Base-by-base conservation (phyloP, 2,797 vertebrate genomes). In the Catamblyrhynchus diadema region DNA sequence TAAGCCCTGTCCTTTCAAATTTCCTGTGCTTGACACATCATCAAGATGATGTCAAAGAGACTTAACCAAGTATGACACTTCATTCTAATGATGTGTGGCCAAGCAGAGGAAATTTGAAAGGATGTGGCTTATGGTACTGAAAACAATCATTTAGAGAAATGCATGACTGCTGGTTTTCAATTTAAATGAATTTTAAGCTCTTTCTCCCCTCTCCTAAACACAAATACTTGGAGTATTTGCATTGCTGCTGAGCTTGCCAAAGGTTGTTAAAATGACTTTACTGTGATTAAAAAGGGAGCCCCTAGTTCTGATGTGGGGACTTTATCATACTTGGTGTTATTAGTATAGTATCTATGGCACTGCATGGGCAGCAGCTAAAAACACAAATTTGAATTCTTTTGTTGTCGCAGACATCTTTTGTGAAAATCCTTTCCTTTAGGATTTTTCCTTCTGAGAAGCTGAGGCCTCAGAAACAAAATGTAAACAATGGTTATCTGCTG, bases 21-120 rank as follows among this genome's bases (percentile, higher is more conserved):
- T 97, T 95, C 88, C 97, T 93, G 86, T 90, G 66, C 45, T 81
- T 90, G 91, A 88, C 96, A 97, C 77, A 90, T 97, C 96, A 95
- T 95, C 93, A 96, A 95, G 85, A 87, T 79, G 65, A 93, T 80
- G 94, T 90, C 90, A 72, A 54, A 92, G 86, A 84, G 73, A 93
- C 81, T 88, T 94, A 81, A 81, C 71, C 47, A 28, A 72, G 78
- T 88, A 78, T 88, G 94, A 96, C 94, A 96, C 94, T 95, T 97
- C 95, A 93, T 97, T 97, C 91, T 88, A 93, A 51, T 69, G 79
- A 94, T 84, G 82, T 72, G 57, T 72, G 57, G 96, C 94, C 93
- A 70, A 84, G 79, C 90, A 95, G 79, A 94, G 77, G 81, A 88
- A 96, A 92, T 94, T 91, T 94, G 74, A 81, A 95, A 89, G 95